Base-by-base conservation (phyloP, 2,888 invertebrate genomes). In the Drosophila picticornis region DNA sequence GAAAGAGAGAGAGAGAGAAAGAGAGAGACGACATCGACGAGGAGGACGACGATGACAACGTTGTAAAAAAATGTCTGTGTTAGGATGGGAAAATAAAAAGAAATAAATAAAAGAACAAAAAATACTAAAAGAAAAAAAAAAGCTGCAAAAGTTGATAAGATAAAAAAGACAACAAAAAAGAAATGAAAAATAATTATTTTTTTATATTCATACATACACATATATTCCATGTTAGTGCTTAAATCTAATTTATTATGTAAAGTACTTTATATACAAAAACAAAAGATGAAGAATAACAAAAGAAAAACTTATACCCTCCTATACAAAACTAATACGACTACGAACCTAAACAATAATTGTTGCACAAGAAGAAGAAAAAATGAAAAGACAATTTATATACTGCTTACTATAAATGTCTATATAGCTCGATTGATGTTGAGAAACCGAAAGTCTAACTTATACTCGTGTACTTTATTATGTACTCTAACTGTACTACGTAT, bases 221-320 rank as follows among this genome's bases (percentile, higher is more conserved):
- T 64, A 74, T 61, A 87, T 84, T 84, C 83, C 90, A 88, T 82
- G 88, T 84, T 84, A 84, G 84, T 85, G 88, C 88, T 84, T 89
- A 90, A 88, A 84, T 77, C 80, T 84, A 84, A 84, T 90, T 90
- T 84, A 84, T 87, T 84, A 82, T 69, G 62, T 58, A 66, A 32
- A 43, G 32, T 55, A 36, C 50, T 64, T 59, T 64, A 66, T 60
- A 67, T 63, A 67, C 43, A 53, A 59, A 56, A 48, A 51, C 62
- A 60, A 29, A 22, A 55, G 7, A 16, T 3, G 50, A 51, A 51
- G 19, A 51, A 38, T 13, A 56, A 38, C 27, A 36, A 16, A 56
- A 10, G n/a, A 29, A 22, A 29, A 57, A 56, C 56, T 60, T 77
- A 71, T 64, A 78, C 79, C 81, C 81, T 79, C 79, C 78, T 81